These are phyloP conservation scores for Indicator maculatus DNA, from an alignment of 2,113 vertebrate genomes.

Conservation along the genomic window DNA sequence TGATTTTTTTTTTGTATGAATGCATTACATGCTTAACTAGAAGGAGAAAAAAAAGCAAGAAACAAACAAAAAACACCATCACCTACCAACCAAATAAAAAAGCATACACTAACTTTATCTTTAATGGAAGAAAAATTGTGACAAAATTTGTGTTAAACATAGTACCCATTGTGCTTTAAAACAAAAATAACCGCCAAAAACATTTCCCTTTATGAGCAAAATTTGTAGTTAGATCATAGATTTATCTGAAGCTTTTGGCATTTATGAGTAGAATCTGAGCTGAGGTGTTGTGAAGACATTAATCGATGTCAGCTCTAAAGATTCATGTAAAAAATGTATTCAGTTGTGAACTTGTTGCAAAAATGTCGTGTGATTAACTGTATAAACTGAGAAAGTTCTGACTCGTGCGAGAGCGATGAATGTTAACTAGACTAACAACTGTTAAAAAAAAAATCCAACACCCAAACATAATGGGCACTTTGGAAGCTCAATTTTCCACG, in stretches of 20 bases:
- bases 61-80: no score
- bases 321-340: conserved; percentile 2
- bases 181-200: not conserved
- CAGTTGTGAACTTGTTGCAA: conserved; percentile 39
- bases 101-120: not conserved
- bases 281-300: not conserved
- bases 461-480: not conserved
- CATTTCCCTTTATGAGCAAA: not conserved
- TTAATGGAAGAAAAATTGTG: not conserved
- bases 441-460: conserved; percentile 22
- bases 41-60: not conserved
- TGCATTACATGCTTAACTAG: not conserved
- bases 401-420: conserved; percentile 28
- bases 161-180: not conserved
- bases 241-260: conserved; percentile 15
- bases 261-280: conserved; percentile 23
- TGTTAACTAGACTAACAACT: conserved; percentile 64
- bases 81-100: no score
- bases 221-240: not conserved
- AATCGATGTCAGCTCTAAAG: conserved; percentile 33
- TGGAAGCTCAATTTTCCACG: conserved; percentile 24
- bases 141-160: not conserved
- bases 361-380: conserved; percentile 49
- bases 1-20: not conserved
- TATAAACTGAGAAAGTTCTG: conserved; percentile 66